Conservation (phyloP, 2,888 invertebrate species). For the Leucophenga montana region DNA sequence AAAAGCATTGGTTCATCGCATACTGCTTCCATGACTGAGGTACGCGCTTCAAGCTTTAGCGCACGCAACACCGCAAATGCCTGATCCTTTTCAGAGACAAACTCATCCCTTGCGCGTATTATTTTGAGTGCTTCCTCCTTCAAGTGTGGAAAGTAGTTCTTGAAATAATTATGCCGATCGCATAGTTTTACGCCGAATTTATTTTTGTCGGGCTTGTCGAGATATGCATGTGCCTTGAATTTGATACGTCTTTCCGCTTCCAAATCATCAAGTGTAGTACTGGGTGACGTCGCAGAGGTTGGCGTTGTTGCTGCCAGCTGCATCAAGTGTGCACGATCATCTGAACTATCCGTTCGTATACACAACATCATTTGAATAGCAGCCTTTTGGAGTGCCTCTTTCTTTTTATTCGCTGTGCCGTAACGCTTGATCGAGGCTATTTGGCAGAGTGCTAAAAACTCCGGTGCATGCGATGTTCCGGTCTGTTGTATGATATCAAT, state of each 20-base stretch:
- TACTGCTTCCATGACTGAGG: conserved; percentile 29
- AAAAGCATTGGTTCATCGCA: conserved; percentile 46
- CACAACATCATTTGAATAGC: conserved; percentile 59
- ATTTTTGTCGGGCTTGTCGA: conserved; percentile 59
- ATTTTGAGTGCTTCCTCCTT: too few relatives aligned
- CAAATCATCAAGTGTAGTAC: conserved; percentile 44
- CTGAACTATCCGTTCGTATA: background rate
- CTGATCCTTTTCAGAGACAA: conserved; percentile 41
- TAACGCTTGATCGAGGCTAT: conserved; percentile 69
- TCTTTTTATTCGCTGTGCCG: conserved; percentile 70
- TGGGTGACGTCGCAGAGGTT: background rate
- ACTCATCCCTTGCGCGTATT: conserved; percentile 34
- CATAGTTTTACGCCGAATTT: conserved; percentile 55
- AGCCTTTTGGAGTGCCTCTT: conserved; percentile 71
- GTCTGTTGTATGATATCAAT: conserved; percentile 70
- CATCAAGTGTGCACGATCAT: conserved; percentile 35
- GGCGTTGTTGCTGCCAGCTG: conserved; percentile 42
- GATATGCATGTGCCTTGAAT: conserved; percentile 69
- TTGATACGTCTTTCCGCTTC: conserved; percentile 61
- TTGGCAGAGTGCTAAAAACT: conserved; percentile 68
- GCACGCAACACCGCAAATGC: conserved; percentile 51
- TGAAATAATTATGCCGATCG: conserved; percentile 70
- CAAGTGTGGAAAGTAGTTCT: conserved; percentile 53
- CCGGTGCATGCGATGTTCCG: conserved; percentile 68
- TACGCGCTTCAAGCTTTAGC: conserved; percentile 58